These are phyloP conservation scores for Bufotes viridis DNA, from an alignment of 2,797 vertebrate genomes.

Conservation along the genomic window DNA sequence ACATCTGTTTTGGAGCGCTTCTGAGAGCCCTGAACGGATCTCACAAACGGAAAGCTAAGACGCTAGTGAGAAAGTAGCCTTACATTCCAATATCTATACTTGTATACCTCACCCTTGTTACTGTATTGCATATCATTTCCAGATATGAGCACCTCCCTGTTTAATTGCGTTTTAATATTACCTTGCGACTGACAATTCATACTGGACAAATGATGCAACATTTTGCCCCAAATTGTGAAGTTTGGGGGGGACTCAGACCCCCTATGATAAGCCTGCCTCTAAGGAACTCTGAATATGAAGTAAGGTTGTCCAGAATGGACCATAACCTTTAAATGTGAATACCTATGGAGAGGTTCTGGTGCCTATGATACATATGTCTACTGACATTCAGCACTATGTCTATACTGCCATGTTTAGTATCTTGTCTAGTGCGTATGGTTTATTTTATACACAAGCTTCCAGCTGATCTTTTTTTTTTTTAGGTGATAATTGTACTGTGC, in stretches of 20 bases:
- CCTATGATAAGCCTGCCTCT: background rate
- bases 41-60: too few relatives aligned
- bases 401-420: background rate
- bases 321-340: background rate
- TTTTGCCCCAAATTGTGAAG: background rate
- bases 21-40: too few relatives aligned
- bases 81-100: slow-evolving; percentile 27
- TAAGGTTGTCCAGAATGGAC: background rate
- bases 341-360: background rate
- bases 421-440: background rate
- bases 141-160: background rate
- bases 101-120: background rate
- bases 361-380: background rate
- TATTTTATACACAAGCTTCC: background rate
- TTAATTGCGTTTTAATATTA: background rate
- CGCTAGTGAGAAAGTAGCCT: too few relatives aligned
- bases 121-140: background rate
- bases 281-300: background rate
- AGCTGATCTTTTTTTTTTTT: background rate
- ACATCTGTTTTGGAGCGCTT: too few relatives aligned
- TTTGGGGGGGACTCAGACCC: background rate
- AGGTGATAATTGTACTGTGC: background rate
- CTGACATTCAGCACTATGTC: background rate
- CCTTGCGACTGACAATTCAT: background rate
- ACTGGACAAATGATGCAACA: background rate